phyloP scores from a whole-genome alignment of 2,888 invertebrate genomes.

The Itoplectis maculator region DNA sequence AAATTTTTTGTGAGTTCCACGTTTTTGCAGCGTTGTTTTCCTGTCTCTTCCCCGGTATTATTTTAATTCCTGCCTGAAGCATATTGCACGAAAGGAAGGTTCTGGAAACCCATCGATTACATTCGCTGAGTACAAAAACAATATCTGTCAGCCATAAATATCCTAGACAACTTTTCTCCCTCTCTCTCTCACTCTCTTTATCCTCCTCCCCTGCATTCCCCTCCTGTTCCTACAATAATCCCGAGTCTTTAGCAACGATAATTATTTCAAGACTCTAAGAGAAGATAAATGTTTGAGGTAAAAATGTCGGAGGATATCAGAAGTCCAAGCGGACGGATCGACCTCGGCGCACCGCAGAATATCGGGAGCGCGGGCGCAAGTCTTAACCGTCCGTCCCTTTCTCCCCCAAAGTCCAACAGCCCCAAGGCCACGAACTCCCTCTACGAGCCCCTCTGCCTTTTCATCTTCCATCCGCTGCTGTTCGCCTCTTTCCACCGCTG shows the following conservation, averaged over 20 bases:
- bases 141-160: constrained; percentile 14
- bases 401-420: constrained; percentile 21
- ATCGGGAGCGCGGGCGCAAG: too few species aligned
- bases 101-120: neutral
- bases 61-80: neutral
- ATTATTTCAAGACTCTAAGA: constrained; percentile 19
- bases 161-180: neutral
- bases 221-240: neutral
- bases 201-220: too few species aligned
- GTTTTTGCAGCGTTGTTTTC: too few species aligned
- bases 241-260: neutral
- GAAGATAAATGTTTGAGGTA: constrained; percentile 52
- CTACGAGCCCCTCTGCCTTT: neutral
- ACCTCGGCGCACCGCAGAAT: constrained; percentile 40
- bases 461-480: neutral
- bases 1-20: too few species aligned
- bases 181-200: neutral
- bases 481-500: constrained; percentile 6
- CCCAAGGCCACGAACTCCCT: constrained; percentile 36
- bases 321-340: constrained; percentile 25
- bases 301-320: constrained; percentile 22
- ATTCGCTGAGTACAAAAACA: neutral
- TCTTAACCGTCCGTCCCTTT: constrained; percentile 7
- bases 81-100: neutral
- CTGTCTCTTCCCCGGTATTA: neutral